phyloP scores from a whole-genome alignment of 2,113 vertebrate species.

The Leptocoma aspasia region DNA sequence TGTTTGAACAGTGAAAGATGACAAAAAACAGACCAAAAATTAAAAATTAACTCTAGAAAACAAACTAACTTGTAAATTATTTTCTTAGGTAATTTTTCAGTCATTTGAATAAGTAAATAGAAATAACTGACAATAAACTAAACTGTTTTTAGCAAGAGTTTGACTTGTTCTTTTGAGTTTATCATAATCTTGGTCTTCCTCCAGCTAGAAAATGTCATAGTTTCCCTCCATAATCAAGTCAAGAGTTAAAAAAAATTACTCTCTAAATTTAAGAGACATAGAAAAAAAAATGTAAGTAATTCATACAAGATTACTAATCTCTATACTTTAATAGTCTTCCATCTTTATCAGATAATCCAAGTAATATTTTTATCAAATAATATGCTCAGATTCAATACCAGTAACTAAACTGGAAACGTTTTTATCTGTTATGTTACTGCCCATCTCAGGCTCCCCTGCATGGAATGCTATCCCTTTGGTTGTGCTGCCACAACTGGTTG shows the following conservation, averaged over 20 bases:
- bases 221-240: background rate
- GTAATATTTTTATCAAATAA: background rate
- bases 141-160: background rate
- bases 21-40: background rate
- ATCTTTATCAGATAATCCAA: background rate
- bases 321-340: background rate
- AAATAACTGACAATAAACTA: background rate
- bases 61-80: background rate
- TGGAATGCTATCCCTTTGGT: background rate
- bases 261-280: background rate
- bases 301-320: background rate
- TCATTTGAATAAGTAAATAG: background rate
- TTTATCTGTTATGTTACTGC: background rate
- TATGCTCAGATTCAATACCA: background rate
- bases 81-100: background rate
- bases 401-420: background rate
- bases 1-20: background rate
- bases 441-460: background rate
- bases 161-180: background rate
- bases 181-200: background rate
- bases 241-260: background rate
- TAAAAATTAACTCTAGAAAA: background rate
- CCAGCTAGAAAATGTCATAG: background rate
- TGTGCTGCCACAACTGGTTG: background rate
- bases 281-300: background rate